Evolutionary conservation across 2,797 vertebrate genomes (phyloP).

Genomic region (Cynodonichthys magdalenae): DNA sequence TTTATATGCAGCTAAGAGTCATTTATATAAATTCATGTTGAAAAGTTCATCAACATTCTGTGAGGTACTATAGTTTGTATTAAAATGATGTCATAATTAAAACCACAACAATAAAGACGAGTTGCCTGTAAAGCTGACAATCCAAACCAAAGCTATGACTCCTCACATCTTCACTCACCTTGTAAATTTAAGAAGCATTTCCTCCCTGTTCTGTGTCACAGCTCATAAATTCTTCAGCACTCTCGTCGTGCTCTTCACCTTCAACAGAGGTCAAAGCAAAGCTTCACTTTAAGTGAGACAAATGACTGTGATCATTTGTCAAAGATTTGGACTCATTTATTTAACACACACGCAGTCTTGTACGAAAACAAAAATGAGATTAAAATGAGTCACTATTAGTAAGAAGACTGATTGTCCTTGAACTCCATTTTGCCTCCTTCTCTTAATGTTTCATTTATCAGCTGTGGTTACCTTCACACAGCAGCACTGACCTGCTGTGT

Average conservation of each 20-base stretch:
- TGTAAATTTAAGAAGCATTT: constrained; percentile 14
- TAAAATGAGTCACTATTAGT: constrained; percentile 39
- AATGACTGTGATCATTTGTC: constrained; percentile 42
- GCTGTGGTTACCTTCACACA: constrained; percentile 21
- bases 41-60: background rate
- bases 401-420: constrained; percentile 33
- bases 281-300: constrained; percentile 30
- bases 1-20: background rate
- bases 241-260: constrained; percentile 53
- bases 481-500: background rate
- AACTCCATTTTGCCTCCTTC: constrained; percentile 14
- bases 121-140: background rate
- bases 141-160: background rate
- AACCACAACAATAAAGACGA: background rate
- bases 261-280: constrained; percentile 45
- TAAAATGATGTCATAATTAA: background rate
- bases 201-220: background rate
- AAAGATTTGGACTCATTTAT: constrained; percentile 34
- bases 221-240: constrained; percentile 31
- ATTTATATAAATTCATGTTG: background rate
- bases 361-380: constrained; percentile 32
- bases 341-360: constrained; percentile 34
- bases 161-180: background rate
- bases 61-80: background rate
- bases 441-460: constrained; percentile 25